Base-by-base conservation (phyloP, 1,140 invertebrate species). In the Monomorium pharaonis region DNA sequence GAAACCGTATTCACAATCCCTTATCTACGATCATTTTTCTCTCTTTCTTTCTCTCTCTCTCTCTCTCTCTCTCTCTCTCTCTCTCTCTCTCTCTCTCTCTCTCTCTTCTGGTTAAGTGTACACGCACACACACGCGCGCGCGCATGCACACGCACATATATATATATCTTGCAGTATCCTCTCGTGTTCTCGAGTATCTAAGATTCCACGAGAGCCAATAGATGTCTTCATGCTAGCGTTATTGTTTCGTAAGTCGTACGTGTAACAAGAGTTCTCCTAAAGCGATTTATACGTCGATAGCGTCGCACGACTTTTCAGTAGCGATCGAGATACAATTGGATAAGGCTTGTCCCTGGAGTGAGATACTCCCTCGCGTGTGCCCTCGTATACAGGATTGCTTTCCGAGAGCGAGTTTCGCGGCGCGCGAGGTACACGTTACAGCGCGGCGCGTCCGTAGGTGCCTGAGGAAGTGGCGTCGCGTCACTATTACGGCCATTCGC, bases 401-500 rank as follows among this genome's bases (percentile, higher is more conserved):
- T 72, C 18, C 49, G 78, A 78, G 78, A 78, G 60, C 14, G 12
- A 65, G 30, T 65, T 51, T 67, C 27, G 51, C 37, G 18, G 37
- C 18, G 54, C 18, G 54, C 58, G 4, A 49, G 27, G 21, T 69
- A 5, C 37, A 10, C 37, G n/a, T 69, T 47, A 30, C 33, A 47
- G 18, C 30, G 3, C 33, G 78, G 51, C 49, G 51, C 78, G 65
- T 72, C 1, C 51, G 56, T n/a, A 81, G n/a, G 51, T 72, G 51
- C 24, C 78, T 21, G 65, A 72, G 37, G 24, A 81, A 81, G 78
- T 81, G 56, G 14, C 87, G 70, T 42, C 87, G 80, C 63, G 63
- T 37, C 85, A 69, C 74, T 76, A 76, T 76, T 30, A 54, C 37
- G 37, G 56, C 24, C 54, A 76, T 62, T 80, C 85, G 10, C 16